A percentile compares a stretch with the other conserved stretches of the same genome.
Conservation (phyloP, 1,140 invertebrate genomes). For the Nautilus pompilius region DNA sequence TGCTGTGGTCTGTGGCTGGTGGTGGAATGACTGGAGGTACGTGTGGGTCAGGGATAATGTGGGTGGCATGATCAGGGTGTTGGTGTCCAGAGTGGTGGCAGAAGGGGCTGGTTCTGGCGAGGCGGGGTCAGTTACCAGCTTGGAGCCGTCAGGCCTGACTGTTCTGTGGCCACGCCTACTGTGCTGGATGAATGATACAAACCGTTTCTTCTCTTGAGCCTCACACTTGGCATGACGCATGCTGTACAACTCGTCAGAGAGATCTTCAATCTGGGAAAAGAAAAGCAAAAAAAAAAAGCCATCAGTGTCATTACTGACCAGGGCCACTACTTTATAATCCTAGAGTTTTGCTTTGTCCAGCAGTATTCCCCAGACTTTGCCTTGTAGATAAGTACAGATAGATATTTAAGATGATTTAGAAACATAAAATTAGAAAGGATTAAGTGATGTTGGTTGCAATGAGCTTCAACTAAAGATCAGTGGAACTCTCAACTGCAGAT, state of each 20-base stretch:
- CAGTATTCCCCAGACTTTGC: too few relatives aligned
- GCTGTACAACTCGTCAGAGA: conserved; percentile 69
- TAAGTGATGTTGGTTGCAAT: too few relatives aligned
- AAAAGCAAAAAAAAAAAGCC: conserved; percentile 13
- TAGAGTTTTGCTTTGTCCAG: too few relatives aligned
- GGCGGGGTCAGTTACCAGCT: conserved; percentile 19
- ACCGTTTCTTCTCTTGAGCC: conserved; percentile 73
- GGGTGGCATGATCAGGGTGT: conserved; percentile 1
- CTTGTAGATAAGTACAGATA: too few relatives aligned
- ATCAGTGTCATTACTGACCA: too few relatives aligned
- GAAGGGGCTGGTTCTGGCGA: conserved; percentile 10
- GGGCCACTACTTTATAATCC: too few relatives aligned
- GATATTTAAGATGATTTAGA: too few relatives aligned
- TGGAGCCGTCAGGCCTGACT: conserved; percentile 15
- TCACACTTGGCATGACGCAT: conserved; percentile 73
- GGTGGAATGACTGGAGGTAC: conserved; percentile 9
- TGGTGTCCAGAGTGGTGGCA: conserved; percentile 1
- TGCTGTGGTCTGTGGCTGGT: neutral
- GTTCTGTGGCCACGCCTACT: conserved; percentile 62
- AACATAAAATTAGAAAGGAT: too few relatives aligned
- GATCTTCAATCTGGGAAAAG: conserved; percentile 67
- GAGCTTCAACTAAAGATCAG: too few relatives aligned
- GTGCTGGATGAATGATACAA: conserved; percentile 66
- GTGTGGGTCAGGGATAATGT: conserved; percentile 9
- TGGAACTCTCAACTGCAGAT: too few relatives aligned